Evolutionary conservation across 2,113 vertebrate genomes (phyloP).

Genomic region (Oryzias woworae): DNA sequence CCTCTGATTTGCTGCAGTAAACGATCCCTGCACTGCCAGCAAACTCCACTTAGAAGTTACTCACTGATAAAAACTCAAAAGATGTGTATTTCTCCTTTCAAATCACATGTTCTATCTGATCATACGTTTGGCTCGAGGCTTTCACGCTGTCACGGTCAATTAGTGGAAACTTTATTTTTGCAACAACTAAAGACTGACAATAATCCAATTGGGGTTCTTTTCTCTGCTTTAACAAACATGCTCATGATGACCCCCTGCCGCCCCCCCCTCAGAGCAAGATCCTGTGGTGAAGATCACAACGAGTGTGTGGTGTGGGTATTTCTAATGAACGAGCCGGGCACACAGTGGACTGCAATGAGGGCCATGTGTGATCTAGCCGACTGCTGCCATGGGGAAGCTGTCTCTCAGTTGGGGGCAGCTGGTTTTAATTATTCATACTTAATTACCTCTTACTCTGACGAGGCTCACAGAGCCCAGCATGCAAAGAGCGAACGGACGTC

Average conservation of each 20-base stretch:
- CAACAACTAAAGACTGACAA: conserved; percentile 34
- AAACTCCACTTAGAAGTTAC: conserved; percentile 31
- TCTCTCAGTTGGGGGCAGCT: conserved; percentile 64
- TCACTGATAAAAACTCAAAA: background rate
- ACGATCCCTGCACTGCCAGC: conserved; percentile 24
- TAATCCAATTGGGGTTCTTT: conserved; percentile 26
- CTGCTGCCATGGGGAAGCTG: conserved; percentile 69
- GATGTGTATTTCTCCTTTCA: background rate
- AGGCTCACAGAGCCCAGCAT: conserved; percentile 50
- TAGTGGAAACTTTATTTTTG: conserved; percentile 22
- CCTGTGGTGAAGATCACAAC: conserved; percentile 66
- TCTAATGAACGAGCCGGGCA: conserved; percentile 66
- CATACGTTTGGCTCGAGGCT: conserved; percentile 19
- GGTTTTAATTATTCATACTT: conserved; percentile 83
- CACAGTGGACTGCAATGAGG: conserved; percentile 57
- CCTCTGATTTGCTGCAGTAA: conserved; percentile 22
- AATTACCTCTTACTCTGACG: conserved; percentile 76
- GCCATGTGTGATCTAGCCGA: conserved; percentile 67
- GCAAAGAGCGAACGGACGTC: conserved; percentile 64
- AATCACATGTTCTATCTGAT: conserved; percentile 16
- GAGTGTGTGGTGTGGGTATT: conserved; percentile 56
- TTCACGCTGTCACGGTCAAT: conserved; percentile 15
- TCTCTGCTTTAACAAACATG: conserved; percentile 41
- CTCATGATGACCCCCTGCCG: conserved; percentile 34
- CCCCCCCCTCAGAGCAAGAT: conserved; percentile 34